Conservation (phyloP, 2,888 invertebrate species). For the Macrophya alboannulata region DNA sequence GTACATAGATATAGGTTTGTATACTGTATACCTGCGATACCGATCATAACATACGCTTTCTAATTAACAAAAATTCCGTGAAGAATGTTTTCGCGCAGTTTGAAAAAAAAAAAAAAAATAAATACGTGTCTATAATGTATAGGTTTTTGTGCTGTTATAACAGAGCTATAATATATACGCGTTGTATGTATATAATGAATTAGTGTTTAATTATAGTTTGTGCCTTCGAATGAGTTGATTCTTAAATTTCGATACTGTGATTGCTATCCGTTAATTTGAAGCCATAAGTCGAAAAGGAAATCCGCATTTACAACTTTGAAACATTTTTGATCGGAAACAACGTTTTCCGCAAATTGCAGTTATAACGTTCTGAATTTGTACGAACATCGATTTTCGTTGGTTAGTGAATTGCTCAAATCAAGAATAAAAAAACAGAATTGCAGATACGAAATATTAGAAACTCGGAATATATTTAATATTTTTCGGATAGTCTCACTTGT, state of each 20-base stretch:
- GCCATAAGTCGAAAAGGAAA: background rate
- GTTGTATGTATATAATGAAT: background rate
- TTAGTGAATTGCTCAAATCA: background rate
- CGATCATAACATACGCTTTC: background rate
- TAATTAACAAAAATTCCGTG: background rate
- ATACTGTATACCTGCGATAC: background rate
- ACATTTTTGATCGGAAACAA: background rate
- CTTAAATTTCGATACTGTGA: background rate
- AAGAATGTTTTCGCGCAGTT: too few relatives aligned
- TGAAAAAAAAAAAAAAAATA: background rate
- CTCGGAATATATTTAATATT: background rate
- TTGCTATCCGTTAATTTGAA: background rate
- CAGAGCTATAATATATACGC: too few relatives aligned
- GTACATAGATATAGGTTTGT: too few relatives aligned
- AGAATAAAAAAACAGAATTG: background rate
- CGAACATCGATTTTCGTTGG: background rate
- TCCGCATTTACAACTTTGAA: too few relatives aligned
- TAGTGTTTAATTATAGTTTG: background rate
- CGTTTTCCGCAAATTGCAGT: background rate
- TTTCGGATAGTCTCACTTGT: too few relatives aligned
- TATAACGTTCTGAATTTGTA: background rate
- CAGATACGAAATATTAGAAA: background rate
- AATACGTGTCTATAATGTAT: too few relatives aligned
- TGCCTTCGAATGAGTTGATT: background rate
- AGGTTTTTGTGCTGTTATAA: background rate